Evolutionary conservation across 2,888 invertebrate genomes (phyloP), one percentile per base, ranked within the genome.

Genomic region (Spodoptera exigua): DNA sequence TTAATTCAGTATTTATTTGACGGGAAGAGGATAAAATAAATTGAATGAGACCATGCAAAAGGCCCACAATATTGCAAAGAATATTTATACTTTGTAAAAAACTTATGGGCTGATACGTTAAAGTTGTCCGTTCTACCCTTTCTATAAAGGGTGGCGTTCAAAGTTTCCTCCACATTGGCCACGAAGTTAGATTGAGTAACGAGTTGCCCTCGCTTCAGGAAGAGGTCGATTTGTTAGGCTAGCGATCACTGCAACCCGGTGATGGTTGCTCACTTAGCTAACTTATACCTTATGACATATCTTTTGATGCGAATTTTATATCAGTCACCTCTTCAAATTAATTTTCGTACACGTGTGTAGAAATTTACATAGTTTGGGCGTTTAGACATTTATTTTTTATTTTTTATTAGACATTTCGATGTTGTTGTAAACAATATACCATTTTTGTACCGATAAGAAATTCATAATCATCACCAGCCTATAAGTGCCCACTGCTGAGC

Each of bases 211-310:
- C 77, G 68, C 51, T 27, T 49, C 61, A 75, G 74, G 70, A 77
- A 78, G 73, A 76, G 80, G 78, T 74, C 86, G 82, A 88, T 88
- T 87, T 88, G 86, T 87, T 82, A 80, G 79, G 67, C 72, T 59
- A 80, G 74, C 82, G 85, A 84, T 83, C 85, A 79, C 77, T 74
- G 72, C 78, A 73, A 71, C 76, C 71, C 68, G 72, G 74, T 82
- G 82, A 84, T 83, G 82, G 79, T 64, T 78, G 82, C 78, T 80
- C 83, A 83, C 83, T 85, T 81, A 80, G 82, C 79, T 79, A 79
- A 81, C 76, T 82, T 74, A 74, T 72, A 74, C 73, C 66, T 74
- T 53, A 65, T 70, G 71, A 72, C 68, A 72, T 66, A 68, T 74
- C 67, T 75, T 68, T 47, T 55, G 57, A 65, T 58, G 43, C 43